A percentile compares a stretch with the other conserved stretches of the same genome.
Evolutionary conservation across 30 jellyfish, hydroid and myxozoan species (phyloP).

Genomic region (Mastigias papua): DNA sequence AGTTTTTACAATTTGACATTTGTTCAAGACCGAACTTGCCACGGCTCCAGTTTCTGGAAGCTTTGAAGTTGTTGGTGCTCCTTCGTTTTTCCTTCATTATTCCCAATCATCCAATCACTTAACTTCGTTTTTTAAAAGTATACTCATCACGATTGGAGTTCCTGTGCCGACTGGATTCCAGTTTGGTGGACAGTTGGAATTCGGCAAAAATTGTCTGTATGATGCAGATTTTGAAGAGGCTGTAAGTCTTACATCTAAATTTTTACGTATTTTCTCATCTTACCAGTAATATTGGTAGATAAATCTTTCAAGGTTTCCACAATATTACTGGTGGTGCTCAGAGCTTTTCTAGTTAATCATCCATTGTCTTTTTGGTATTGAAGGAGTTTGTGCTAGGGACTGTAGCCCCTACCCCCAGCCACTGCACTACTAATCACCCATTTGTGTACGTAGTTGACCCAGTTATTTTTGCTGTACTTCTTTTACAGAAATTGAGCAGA

Average conservation of each 20-base stretch:
- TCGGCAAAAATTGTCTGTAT: slow-evolving; percentile 94
- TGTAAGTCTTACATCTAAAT: slow-evolving; percentile 40
- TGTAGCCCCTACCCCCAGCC: too few species aligned
- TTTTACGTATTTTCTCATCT: not conserved
- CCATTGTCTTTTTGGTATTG: too few species aligned
- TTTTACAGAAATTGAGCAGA: too few species aligned
- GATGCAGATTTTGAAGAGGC: slow-evolving; percentile 90
- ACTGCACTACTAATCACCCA: too few species aligned
- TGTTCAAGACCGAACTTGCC: too few species aligned
- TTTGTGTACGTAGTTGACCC: too few species aligned
- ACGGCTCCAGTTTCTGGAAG: too few species aligned
- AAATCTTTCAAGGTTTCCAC: not conserved
- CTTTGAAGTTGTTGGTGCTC: not conserved
- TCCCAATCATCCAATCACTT: not conserved
- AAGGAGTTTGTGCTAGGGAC: too few species aligned
- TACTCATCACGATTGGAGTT: slow-evolving; percentile 80
- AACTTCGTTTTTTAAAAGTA: slow-evolving; percentile 3
- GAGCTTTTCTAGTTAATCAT: too few species aligned
- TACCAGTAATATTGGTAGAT: not conserved
- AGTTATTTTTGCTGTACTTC: too few species aligned
- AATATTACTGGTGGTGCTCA: too few species aligned
- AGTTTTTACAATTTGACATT: too few species aligned
- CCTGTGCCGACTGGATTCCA: slow-evolving; percentile 78
- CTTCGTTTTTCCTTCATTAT: not conserved
- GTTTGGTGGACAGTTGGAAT: slow-evolving; percentile 95